Conservation (phyloP, 2,888 invertebrate genomes). For the Cataglyphis livida region DNA sequence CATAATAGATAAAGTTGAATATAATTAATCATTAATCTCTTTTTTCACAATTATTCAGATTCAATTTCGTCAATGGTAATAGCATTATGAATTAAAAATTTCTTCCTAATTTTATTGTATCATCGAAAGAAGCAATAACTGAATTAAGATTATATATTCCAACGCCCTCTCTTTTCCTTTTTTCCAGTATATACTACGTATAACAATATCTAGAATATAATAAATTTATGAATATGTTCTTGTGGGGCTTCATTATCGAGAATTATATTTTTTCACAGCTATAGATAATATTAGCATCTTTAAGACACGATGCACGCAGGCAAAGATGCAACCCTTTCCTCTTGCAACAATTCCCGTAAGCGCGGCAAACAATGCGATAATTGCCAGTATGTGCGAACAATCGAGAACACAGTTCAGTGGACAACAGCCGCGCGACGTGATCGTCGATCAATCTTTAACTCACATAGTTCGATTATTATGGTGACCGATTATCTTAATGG, state of each 20-base stretch:
- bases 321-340: conserved; percentile 2
- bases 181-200: background rate
- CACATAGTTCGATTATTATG: conserved; percentile 65
- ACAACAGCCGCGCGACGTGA: conserved; percentile 61
- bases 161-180: background rate
- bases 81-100: background rate
- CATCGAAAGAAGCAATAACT: background rate
- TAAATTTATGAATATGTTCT: conserved; percentile 19
- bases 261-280: background rate
- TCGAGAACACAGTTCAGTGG: conserved; percentile 67
- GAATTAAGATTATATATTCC: background rate
- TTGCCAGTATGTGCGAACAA: conserved; percentile 75
- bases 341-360: conserved; percentile 34
- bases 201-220: background rate
- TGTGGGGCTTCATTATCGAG: conserved; percentile 18
- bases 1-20: background rate
- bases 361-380: conserved; percentile 70
- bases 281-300: background rate
- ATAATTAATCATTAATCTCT: background rate
- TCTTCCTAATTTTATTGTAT: too few relatives aligned
- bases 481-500: conserved; percentile 72
- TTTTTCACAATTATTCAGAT: background rate
- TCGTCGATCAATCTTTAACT: conserved; percentile 78
- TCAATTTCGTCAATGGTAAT: background rate
- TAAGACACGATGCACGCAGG: background rate